A percentile compares a stretch with the other conserved stretches of the same genome.
Conservation (phyloP, 2,797 vertebrate genomes). For the Hypotaenidia okinawae region DNA sequence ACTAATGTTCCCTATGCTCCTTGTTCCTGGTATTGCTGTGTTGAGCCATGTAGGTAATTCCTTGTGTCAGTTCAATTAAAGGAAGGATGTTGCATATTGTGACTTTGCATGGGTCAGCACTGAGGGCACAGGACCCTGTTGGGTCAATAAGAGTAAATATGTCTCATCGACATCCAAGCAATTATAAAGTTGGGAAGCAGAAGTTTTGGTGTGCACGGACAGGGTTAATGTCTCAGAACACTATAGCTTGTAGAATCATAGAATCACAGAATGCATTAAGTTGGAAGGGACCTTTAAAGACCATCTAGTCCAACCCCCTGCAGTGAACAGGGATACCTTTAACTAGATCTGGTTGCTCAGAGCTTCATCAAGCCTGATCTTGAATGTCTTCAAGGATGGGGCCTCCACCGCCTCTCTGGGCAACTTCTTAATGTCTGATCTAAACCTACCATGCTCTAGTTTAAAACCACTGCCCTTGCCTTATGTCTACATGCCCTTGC, state of each 20-base stretch:
- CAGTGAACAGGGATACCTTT: too few relatives aligned
- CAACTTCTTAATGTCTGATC: too few relatives aligned
- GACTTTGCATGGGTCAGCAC: neutral
- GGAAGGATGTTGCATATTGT: neutral
- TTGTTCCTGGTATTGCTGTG: neutral
- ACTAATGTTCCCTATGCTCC: neutral
- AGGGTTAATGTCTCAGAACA: neutral
- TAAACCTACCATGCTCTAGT: too few relatives aligned
- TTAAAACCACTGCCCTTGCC: too few relatives aligned
- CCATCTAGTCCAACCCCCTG: too few relatives aligned
- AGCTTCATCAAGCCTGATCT: too few relatives aligned
- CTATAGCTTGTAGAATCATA: neutral
- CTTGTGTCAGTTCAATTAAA: neutral
- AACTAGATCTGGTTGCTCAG: too few relatives aligned
- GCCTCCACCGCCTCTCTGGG: too few relatives aligned
- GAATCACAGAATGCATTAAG: too few relatives aligned
- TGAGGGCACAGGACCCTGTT: neutral
- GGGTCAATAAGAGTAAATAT: fast-evolving
- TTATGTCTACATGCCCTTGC: too few relatives aligned
- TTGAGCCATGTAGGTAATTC: neutral
- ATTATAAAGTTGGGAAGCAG: neutral
- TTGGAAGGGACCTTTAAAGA: too few relatives aligned
- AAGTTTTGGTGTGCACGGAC: fast-evolving
- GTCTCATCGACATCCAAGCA: fast-evolving
- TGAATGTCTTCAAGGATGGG: too few relatives aligned